Evolutionary conservation across 2,888 invertebrate genomes (phyloP).

Genomic region (Caenorhabditis imperialis): DNA sequence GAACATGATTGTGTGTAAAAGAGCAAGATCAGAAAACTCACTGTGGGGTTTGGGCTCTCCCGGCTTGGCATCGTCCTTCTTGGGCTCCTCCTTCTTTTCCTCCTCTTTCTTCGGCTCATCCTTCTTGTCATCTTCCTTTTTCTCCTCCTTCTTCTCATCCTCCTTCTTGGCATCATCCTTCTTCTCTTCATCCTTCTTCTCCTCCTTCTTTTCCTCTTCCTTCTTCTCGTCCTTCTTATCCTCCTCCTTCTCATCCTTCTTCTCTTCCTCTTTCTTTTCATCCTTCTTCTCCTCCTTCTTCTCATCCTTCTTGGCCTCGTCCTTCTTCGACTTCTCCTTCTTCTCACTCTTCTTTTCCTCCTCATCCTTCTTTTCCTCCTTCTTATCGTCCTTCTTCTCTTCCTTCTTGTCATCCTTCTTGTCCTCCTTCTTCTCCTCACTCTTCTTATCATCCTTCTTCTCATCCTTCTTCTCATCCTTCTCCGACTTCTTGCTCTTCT

Average conservation of each 20-base stretch:
- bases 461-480: conserved; percentile 15
- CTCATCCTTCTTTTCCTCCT: conserved; percentile 4
- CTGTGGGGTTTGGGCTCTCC: conserved; percentile 16
- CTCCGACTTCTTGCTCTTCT: conserved; percentile 19
- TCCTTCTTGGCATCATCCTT: neutral
- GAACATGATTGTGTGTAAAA: neutral
- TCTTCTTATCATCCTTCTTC: conserved; percentile 16
- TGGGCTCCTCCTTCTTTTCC: neutral
- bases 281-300: neutral
- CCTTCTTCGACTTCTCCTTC: conserved; percentile 6
- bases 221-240: neutral
- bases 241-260: neutral
- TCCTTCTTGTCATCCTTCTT: conserved; percentile 18
- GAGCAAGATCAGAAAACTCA: neutral
- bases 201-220: conserved; percentile 6
- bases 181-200: neutral
- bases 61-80: neutral
- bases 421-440: conserved; percentile 4
- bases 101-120: neutral
- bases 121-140: neutral
- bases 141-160: neutral
- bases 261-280: neutral
- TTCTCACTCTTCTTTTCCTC: conserved; percentile 1
- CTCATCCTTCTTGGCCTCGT: neutral
- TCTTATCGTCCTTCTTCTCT: conserved; percentile 8